A percentile compares a stretch with the other conserved stretches of the same genome.
Conservation (phyloP, 1,140 invertebrate species). For the Neotoxoptera formosana region DNA sequence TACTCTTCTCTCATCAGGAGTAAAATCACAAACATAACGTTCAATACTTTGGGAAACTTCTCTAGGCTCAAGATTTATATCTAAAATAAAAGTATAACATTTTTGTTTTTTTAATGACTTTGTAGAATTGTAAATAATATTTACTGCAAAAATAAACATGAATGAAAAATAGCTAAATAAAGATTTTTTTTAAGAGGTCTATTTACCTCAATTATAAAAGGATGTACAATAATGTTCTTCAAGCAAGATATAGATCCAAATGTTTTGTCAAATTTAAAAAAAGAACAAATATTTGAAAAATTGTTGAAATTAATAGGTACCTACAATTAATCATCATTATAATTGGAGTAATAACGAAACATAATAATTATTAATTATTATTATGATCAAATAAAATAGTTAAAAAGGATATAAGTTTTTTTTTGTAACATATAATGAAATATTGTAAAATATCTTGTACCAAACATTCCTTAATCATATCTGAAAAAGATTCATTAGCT, state of each 20-base stretch:
- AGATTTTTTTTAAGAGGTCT: background rate
- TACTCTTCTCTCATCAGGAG: conserved; percentile 42
- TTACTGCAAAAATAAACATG: background rate
- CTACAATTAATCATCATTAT: background rate
- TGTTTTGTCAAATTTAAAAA: background rate
- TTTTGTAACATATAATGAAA: conserved; percentile 34
- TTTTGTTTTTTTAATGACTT: background rate
- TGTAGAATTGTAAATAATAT: background rate
- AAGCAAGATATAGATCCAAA: background rate
- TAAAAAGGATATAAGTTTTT: conserved; percentile 34
- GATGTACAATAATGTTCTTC: background rate
- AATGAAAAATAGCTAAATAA: background rate
- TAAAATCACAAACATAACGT: conserved; percentile 41
- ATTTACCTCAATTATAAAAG: conserved; percentile 16
- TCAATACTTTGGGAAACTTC: conserved; percentile 44
- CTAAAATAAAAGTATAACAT: conserved; percentile 39
- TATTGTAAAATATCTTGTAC: conserved; percentile 39
- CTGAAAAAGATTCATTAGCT: conserved; percentile 35
- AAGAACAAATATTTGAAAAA: conserved; percentile 1
- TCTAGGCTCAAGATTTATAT: conserved; percentile 26
- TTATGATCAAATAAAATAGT: background rate
- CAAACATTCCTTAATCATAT: conserved; percentile 20
- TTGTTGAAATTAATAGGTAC: background rate
- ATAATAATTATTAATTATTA: background rate
- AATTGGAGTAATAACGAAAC: background rate